Conservation (phyloP, 2,797 vertebrate species). For the Poliocrania exsul region DNA sequence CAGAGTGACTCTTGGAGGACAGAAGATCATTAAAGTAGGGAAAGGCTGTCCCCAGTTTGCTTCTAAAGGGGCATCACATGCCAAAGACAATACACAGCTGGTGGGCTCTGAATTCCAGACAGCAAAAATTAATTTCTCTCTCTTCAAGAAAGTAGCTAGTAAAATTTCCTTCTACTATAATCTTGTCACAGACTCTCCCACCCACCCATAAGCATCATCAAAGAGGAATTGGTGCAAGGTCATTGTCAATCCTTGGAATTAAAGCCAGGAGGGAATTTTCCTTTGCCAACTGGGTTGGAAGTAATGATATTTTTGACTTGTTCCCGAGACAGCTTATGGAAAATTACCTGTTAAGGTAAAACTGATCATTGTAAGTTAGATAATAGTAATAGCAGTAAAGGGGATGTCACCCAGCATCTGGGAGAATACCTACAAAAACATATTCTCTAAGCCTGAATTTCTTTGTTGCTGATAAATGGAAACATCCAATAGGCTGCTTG, state of each 20-base stretch:
- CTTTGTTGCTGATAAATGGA: not conserved
- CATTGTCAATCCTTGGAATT: not conserved
- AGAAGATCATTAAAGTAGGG: not conserved
- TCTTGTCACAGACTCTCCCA: not conserved
- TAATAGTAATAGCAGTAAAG: not conserved
- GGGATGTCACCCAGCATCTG: not conserved
- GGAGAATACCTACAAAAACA: not conserved
- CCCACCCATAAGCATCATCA: not conserved
- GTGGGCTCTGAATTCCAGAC: not conserved
- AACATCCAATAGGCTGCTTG: not conserved
- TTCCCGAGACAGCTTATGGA: not conserved
- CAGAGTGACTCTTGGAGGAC: not conserved
- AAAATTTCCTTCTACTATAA: not conserved
- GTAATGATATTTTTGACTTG: not conserved
- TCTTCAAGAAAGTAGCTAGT: not conserved
- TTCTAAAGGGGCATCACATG: not conserved
- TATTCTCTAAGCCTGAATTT: not conserved
- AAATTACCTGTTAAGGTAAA: not conserved
- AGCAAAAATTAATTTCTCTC: not conserved
- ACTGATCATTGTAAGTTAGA: not conserved
- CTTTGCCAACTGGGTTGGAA: not conserved
- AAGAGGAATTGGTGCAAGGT: not conserved
- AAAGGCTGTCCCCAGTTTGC: not conserved
- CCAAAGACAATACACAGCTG: not conserved
- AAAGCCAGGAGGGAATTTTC: slow-evolving; percentile 26